Evolutionary conservation across 1,140 invertebrate genomes (phyloP), one percentile per base, ranked within the genome.

Genomic region (Archegozetes longisetosus): DNA sequence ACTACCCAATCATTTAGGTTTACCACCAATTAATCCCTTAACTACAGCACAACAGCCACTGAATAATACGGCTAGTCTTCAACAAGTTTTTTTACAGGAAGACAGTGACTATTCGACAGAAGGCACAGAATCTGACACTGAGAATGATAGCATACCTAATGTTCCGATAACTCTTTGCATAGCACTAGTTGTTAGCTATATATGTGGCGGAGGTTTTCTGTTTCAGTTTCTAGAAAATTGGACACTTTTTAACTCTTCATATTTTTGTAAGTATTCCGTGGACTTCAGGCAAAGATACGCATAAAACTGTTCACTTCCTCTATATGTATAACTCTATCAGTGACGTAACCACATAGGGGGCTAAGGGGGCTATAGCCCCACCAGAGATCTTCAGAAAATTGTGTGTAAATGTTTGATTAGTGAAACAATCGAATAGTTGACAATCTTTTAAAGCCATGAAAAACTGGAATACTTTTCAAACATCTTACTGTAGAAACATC

Each of bases 131-230:
- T 17, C 24, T n/a, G 52, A 48, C 14, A 46, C 56, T 26, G 61
- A 61, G 23, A 32, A 53, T 22, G 61, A 64, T 14, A 61, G 32
- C 26, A n/a, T n/a, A 24, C 61, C 64, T 4, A 61, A 56, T 23
- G 68, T 71, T 14, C 89, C 88, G 0, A 92, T 94, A 66, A 89
- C 87, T 85, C 72, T 93, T 26, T 90, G 87, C 69, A 82, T 92
- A 40, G 83, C 87, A 65, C 77, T 93, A 1, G 89, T 93, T 3
- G 79, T 90, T 17, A 84, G 84, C 32, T 92, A 92, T 69, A 91
- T 92, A 64, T 77, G 90, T 49, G 85, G 83, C 0, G 88, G 89
- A 1, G 88, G 86, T 0, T 85, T 81, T 58, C 77, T 92, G 0
- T 93, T 95, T 72, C 80, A 79, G 51, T 75, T 55, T 84, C 87